A percentile compares a stretch with the other conserved stretches of the same genome.
These are phyloP conservation scores for Trachymyrmex cornetzi DNA, from an alignment of 1,140 invertebrate species.

Conservation along the genomic window DNA sequence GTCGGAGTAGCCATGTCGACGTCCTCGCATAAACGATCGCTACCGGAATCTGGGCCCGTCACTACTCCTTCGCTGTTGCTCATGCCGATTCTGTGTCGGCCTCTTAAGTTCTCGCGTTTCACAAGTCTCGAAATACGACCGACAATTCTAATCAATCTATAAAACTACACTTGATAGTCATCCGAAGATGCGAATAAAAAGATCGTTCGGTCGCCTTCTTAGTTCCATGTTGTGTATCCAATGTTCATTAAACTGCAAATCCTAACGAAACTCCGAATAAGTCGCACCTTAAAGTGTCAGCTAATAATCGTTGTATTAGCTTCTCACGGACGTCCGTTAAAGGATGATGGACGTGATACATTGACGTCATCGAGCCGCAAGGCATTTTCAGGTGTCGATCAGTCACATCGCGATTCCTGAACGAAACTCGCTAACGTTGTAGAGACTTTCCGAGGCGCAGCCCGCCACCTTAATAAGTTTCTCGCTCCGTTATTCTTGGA, in stretches of 20 bases:
- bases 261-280: slow-evolving; percentile 4
- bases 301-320: slow-evolving; percentile 13
- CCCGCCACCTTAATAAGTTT: slow-evolving; percentile 43
- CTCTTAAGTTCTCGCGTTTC: background rate
- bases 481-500: slow-evolving; percentile 71
- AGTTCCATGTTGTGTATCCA: background rate
- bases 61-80: slow-evolving; percentile 80
- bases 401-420: slow-evolving; percentile 49
- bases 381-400: slow-evolving; percentile 30
- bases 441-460: background rate
- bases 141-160: slow-evolving; percentile 1
- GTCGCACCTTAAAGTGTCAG: background rate
- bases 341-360: background rate
- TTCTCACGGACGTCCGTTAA: background rate
- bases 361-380: background rate
- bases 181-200: background rate
- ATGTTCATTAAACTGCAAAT: background rate
- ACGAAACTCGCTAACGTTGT: slow-evolving; percentile 10
- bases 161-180: background rate
- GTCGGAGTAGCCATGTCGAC: slow-evolving; percentile 84
- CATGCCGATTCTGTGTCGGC: slow-evolving; percentile 67
- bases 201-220: background rate
- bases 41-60: slow-evolving; percentile 79
- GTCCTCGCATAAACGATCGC: slow-evolving; percentile 79
- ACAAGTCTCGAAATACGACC: slow-evolving; percentile 7